A percentile compares a stretch with the other conserved stretches of the same genome.
phyloP scores from a whole-genome alignment of 2,888 invertebrate species.

The Drosophila borborema region DNA sequence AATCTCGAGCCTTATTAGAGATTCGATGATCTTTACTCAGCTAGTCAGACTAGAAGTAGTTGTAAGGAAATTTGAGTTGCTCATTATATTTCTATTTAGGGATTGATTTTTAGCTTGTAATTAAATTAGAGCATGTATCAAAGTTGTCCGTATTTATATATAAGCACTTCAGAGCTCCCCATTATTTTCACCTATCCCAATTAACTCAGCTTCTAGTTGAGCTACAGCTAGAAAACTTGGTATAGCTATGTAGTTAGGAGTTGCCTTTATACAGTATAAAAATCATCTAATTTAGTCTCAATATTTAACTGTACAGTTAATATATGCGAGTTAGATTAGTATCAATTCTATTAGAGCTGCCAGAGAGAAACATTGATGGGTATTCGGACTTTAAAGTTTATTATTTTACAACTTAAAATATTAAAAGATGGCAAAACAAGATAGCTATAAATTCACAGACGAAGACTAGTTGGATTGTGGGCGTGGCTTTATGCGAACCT shows the following conservation, averaged over 20 bases:
- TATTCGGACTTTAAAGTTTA: neutral
- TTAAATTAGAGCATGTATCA: neutral
- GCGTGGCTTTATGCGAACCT: slow-evolving; percentile 76
- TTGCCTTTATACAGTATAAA: too few species aligned
- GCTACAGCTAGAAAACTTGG: neutral
- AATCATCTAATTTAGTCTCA: too few species aligned
- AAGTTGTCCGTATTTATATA: neutral
- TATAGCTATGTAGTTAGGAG: too few species aligned
- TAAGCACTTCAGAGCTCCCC: neutral
- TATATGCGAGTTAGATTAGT: neutral
- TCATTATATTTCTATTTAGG: too few species aligned
- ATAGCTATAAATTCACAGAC: neutral
- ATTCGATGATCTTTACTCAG: neutral
- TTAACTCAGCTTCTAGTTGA: neutral
- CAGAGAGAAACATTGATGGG: neutral
- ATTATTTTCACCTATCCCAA: neutral
- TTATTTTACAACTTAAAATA: neutral
- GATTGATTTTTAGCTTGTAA: neutral
- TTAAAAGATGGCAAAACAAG: neutral
- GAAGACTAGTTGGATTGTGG: neutral
- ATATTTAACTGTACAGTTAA: neutral
- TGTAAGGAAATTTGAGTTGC: too few species aligned
- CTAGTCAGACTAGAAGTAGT: too few species aligned
- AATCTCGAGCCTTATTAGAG: neutral
- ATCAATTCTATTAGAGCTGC: neutral